Conservation (phyloP, 2,797 vertebrate genomes). For the Rhinogobio ventralis region DNA sequence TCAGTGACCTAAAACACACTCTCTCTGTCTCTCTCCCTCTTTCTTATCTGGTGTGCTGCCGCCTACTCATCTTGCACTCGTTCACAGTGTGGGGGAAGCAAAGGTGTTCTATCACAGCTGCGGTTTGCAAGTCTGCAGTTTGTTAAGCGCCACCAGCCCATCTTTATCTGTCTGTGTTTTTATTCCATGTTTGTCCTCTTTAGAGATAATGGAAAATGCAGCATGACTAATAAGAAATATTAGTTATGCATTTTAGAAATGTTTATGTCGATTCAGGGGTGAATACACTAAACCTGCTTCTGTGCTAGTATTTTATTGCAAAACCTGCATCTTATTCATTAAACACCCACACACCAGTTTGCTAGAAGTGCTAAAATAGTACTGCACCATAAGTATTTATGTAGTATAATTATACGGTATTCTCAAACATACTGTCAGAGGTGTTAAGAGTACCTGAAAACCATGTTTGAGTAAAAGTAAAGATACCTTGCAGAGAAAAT, state of each 20-base stretch:
- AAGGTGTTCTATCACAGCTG: conserved; percentile 61
- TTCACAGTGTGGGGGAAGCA: conserved; percentile 51
- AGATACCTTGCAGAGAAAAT: no score
- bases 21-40: conserved; percentile 37
- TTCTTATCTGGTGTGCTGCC: conserved; percentile 54
- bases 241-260: neutral
- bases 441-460: no score
- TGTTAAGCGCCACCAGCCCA: conserved; percentile 17
- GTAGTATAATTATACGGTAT: neutral
- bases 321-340: neutral
- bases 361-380: neutral
- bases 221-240: neutral
- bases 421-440: neutral
- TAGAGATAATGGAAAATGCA: neutral
- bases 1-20: conserved; percentile 67
- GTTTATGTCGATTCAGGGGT: neutral
- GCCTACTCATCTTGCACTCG: conserved; percentile 62
- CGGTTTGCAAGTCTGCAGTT: conserved; percentile 62
- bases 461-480: no score
- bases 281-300: neutral
- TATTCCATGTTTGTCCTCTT: neutral
- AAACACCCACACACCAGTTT: neutral
- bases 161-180: conserved; percentile 24
- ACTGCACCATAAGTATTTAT: neutral
- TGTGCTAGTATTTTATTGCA: neutral